Conservation (phyloP, 2,888 invertebrate species). For the Ceratothoa steindachneri region DNA sequence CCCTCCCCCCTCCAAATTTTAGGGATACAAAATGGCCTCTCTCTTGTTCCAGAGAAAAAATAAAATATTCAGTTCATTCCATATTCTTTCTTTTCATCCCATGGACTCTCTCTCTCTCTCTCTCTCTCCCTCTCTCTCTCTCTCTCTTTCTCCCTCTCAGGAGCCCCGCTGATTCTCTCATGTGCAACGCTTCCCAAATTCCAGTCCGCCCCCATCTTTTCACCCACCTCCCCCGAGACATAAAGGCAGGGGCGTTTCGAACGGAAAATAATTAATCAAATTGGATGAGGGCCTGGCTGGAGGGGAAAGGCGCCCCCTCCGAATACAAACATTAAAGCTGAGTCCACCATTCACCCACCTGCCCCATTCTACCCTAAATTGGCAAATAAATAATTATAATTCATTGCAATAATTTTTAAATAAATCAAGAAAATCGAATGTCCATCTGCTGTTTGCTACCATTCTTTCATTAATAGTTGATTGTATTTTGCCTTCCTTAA, state of each 20-base stretch:
- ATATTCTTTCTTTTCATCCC: not conserved
- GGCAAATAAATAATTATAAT: too few relatives aligned
- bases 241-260: not conserved
- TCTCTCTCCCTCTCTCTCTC: not conserved
- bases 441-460: too few relatives aligned
- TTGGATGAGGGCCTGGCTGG: slow-evolving; percentile 1
- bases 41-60: too few relatives aligned
- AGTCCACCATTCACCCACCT: not conserved
- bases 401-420: too few relatives aligned
- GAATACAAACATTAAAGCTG: slow-evolving; percentile 11
- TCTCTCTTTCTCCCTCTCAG: not conserved
- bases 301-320: not conserved
- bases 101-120: slow-evolving; percentile 9
- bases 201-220: not conserved
- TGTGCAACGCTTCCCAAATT: not conserved
- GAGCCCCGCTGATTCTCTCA: not conserved
- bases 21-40: too few relatives aligned
- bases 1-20: too few relatives aligned
- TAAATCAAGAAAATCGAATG: too few relatives aligned
- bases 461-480: too few relatives aligned
- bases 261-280: slow-evolving; percentile 15
- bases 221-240: slow-evolving; percentile 1
- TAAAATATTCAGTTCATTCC: too few relatives aligned
- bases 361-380: not conserved
- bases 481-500: too few relatives aligned